These are phyloP conservation scores for Magallana angulata DNA, from an alignment of 1,140 invertebrate genomes.

Conservation along the genomic window DNA sequence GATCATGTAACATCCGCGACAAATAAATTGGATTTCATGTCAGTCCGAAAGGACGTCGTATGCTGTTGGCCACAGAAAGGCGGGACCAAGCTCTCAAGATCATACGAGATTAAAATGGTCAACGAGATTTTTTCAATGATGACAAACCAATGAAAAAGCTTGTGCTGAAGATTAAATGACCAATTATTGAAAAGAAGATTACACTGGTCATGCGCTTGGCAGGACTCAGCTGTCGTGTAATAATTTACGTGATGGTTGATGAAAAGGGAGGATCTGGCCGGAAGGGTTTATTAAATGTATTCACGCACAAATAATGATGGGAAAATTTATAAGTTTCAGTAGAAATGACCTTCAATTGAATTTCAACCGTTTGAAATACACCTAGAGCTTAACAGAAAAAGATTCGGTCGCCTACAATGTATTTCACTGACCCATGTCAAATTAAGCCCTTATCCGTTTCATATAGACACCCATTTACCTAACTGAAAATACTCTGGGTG, in stretches of 20 bases:
- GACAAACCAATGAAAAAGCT: slow-evolving; percentile 21
- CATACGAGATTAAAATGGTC: slow-evolving; percentile 24
- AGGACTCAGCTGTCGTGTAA: slow-evolving; percentile 34
- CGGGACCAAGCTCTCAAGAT: slow-evolving; percentile 12
- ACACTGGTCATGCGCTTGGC: slow-evolving; percentile 31
- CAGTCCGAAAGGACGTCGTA: slow-evolving; percentile 19
- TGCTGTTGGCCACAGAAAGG: slow-evolving; percentile 17
- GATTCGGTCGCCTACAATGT: too few species aligned
- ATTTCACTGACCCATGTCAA: too few species aligned
- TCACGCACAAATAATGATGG: slow-evolving; percentile 9
- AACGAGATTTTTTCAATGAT: slow-evolving; percentile 22
- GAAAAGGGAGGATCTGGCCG: slow-evolving; percentile 31
- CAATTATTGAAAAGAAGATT: slow-evolving; percentile 38
- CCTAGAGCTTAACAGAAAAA: background rate
- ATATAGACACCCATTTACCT: too few species aligned
- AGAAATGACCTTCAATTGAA: background rate
- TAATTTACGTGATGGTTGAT: slow-evolving; percentile 33
- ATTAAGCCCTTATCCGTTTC: too few species aligned
- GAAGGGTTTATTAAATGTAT: slow-evolving; percentile 34
- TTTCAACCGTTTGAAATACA: background rate
- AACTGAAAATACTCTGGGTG: too few species aligned
- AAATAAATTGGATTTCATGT: slow-evolving; percentile 28
- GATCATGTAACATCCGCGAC: slow-evolving; percentile 34
- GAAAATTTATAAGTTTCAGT: slow-evolving; percentile 14
- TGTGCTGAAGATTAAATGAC: slow-evolving; percentile 31